Percentiles rank a stretch among this genome's conserved stretches.
Evolutionary conservation across 2,888 invertebrate species (phyloP).

Genomic region (Amblyteles armatorius): DNA sequence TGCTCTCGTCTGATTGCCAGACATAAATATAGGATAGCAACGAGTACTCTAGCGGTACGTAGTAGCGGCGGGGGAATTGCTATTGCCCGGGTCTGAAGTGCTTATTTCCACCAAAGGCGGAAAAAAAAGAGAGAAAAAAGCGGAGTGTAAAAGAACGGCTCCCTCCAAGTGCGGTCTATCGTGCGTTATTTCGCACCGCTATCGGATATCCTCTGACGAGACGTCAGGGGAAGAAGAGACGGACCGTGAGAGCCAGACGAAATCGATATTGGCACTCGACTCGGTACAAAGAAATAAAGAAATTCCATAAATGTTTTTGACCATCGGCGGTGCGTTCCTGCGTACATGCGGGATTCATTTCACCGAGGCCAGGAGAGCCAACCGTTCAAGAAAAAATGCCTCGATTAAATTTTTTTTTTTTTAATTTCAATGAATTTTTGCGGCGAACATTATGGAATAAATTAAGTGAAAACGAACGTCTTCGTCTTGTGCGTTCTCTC

Average conservation of each 20-base stretch:
- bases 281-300: slow-evolving; percentile 28
- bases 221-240: slow-evolving; percentile 34
- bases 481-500: slow-evolving; percentile 5
- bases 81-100: slow-evolving; percentile 56
- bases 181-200: slow-evolving; percentile 19
- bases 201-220: slow-evolving; percentile 48
- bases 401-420: no score
- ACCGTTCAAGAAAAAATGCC: no score
- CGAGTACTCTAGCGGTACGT: slow-evolving; percentile 25
- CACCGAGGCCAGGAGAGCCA: background rate
- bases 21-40: slow-evolving; percentile 43
- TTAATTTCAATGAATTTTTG: no score
- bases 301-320: slow-evolving; percentile 12
- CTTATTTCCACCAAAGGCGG: slow-evolving; percentile 46
- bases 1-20: slow-evolving; percentile 54
- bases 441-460: no score
- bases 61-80: slow-evolving; percentile 32
- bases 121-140: slow-evolving; percentile 24
- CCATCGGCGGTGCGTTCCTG: background rate
- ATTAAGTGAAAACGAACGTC: background rate
- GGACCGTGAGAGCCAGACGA: slow-evolving; percentile 46
- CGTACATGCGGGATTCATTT: background rate
- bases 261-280: slow-evolving; percentile 54
- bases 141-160: slow-evolving; percentile 11
- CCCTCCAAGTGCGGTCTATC: background rate